Base-by-base conservation (phyloP, 2,888 invertebrate species). In the Argyra leucocephala region DNA sequence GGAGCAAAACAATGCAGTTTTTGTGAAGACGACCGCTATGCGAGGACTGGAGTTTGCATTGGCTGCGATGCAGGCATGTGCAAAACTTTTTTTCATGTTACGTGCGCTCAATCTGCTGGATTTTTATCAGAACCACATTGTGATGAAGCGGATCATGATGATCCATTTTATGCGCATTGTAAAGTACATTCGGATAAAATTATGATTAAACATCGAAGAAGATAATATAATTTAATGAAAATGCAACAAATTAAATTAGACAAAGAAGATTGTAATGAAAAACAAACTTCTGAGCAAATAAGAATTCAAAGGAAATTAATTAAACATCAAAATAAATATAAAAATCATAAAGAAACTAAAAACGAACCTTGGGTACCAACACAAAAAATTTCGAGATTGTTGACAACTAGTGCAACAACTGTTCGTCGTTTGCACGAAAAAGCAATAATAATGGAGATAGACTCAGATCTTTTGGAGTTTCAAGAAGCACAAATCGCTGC, bases 11-110 rank as follows among this genome's bases (percentile, higher is more conserved):
- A 88, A 12, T 99, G 99, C 76, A 88, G 89, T 9, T 81, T 96
- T 18, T 99, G 99, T 78, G 88, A 88, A 69, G 95, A 97, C 78
- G 86, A 89, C 4, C 83, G 92, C 58, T 89, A 90, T 73, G 89
- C 94, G 10, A 84, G 95, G 31, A 94, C 96, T 0, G 99, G 99
- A 2, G 93, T 99, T 18, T 93, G 94, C 76, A 93, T 98, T 65
- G 91, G 92, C 68, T 99, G 99, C 81, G 99, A 99, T 81, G 98
- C 98, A 12, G 99, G 98, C 26, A 90, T 99, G 86, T 99, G 99
- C 82, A 89, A 94, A 75, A 93, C 91, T 0, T 95, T 91, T 82
- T 97, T 98, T 78, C 99, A 99, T 79, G 96, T 96, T 58, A 97
- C 97, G 15, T 99, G 94, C 81, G 96, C 96, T 1, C 96, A 97